Evolutionary conservation across 2,888 invertebrate species (phyloP), one percentile per base, ranked within the genome.

Genomic region (Dolichomitus sp.): DNA sequence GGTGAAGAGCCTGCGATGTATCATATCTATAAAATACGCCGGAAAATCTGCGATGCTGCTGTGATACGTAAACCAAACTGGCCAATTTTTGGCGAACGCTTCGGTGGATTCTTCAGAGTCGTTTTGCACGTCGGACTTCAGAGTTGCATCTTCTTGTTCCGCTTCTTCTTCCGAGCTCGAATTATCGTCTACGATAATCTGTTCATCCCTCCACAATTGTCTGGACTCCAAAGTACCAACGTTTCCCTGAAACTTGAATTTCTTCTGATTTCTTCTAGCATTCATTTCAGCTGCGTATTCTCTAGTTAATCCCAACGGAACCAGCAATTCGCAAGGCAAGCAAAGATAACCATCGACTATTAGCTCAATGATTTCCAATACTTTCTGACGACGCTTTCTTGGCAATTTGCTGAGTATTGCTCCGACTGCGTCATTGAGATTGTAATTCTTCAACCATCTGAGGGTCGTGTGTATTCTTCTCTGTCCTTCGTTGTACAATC

Each of bases 371-470:
- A 95, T 95, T 0, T 91, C 88, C 65, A 95, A 92, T 23, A 97
- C 94, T 73, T 92, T 94, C 45, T 94, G 92, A 37, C 96, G 95
- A 52, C 95, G 94, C 2, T 92, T 91, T 88, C 95, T 95, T 87
- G 95, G 96, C 65, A 97, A 91, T 84, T 96, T 94, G 0, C 95
- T 95, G 40, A 97, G 89, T 85, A 97, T 95, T 92, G 96, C 96
- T 9, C 94, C 91, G 14, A 97, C 93, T 0, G 97, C 98, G 1
- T 96, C 94, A 14, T 97, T 96, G 27, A 96, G 94, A 0, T 95
- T 96, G 91, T 97, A 96, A 88, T 96, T 95, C 87, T 96, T 95
- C 2, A 98, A 90, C 98, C 98, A 98, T 77, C 95, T 94, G 4
- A 98, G 95, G 6, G 97, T 94, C 3, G 95, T 95, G 84, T 95